Percentiles rank a stretch among this genome's conserved stretches.
phyloP scores from a whole-genome alignment of 1,140 invertebrate species.

The Asbolus verrucosus region DNA sequence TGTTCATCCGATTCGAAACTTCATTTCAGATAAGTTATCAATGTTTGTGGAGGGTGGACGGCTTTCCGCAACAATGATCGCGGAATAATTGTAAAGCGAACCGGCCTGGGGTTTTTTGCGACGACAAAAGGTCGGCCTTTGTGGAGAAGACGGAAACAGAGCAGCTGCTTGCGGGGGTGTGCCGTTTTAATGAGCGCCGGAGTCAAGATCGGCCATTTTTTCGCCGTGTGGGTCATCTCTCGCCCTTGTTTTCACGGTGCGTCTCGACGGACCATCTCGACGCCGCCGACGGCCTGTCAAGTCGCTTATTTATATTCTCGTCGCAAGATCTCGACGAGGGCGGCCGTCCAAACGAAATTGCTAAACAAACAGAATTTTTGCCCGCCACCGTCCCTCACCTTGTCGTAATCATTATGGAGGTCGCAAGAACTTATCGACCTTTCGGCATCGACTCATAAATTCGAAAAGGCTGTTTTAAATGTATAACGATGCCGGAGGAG shows the following conservation, averaged over 20 bases:
- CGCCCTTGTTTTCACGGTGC: not conserved
- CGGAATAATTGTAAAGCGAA: not conserved
- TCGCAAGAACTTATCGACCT: too few species aligned
- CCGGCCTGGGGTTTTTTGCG: too few species aligned
- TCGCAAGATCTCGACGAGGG: not conserved
- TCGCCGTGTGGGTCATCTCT: too few species aligned
- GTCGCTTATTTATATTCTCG: slow-evolving; percentile 5
- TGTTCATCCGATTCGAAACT: not conserved
- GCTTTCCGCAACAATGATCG: not conserved
- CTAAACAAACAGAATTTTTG: not conserved
- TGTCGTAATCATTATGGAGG: too few species aligned
- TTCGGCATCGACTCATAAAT: too few species aligned
- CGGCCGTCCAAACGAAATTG: not conserved
- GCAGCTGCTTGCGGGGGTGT: too few species aligned
- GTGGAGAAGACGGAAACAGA: too few species aligned
- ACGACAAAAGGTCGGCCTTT: too few species aligned
- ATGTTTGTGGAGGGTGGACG: not conserved
- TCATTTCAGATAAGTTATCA: not conserved
- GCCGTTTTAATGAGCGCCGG: too few species aligned
- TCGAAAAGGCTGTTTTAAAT: too few species aligned
- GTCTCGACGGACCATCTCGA: not conserved
- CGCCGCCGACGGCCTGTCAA: not conserved
- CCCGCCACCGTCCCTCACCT: not conserved
- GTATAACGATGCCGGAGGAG: too few species aligned
- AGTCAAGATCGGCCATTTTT: too few species aligned